A percentile compares a stretch with the other conserved stretches of the same genome.
Evolutionary conservation across 2,888 invertebrate genomes (phyloP).

Genomic region (Rhamnusium bicolor): DNA sequence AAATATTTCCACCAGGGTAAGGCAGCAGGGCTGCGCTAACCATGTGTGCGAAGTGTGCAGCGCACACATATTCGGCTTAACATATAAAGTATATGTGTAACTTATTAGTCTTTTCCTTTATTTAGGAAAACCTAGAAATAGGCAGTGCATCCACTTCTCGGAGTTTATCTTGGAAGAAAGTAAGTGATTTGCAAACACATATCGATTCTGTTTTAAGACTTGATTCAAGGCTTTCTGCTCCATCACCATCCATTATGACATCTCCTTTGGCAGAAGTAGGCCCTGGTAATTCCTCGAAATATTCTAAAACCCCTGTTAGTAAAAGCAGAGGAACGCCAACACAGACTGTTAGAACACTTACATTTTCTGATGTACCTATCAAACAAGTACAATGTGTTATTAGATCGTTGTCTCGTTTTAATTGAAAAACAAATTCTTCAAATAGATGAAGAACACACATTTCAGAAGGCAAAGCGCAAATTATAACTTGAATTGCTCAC

Average conservation of each 20-base stretch:
- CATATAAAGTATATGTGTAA: no score
- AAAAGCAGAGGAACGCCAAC: background rate
- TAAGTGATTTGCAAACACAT: background rate
- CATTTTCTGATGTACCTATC: background rate
- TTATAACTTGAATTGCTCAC: constrained; percentile 3
- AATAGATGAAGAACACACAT: no score
- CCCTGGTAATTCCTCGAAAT: no score
- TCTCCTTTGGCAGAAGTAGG: background rate
- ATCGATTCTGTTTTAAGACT: background rate
- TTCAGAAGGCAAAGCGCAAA: background rate
- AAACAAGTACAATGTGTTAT: background rate
- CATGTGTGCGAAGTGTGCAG: no score
- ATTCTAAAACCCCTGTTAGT: background rate
- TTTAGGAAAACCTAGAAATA: background rate
- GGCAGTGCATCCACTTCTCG: background rate
- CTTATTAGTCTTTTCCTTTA: background rate
- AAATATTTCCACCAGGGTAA: no score
- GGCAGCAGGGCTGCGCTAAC: no score
- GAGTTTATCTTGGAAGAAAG: background rate
- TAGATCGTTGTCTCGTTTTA: background rate
- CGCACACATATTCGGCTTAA: no score
- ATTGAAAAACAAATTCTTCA: constrained; percentile 10
- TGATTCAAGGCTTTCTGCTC: background rate
- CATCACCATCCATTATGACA: background rate
- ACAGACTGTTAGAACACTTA: background rate